Evolutionary conservation across 2,888 invertebrate species (phyloP), one percentile per base, ranked within the genome.

Genomic region (Agonopterix heracliana): DNA sequence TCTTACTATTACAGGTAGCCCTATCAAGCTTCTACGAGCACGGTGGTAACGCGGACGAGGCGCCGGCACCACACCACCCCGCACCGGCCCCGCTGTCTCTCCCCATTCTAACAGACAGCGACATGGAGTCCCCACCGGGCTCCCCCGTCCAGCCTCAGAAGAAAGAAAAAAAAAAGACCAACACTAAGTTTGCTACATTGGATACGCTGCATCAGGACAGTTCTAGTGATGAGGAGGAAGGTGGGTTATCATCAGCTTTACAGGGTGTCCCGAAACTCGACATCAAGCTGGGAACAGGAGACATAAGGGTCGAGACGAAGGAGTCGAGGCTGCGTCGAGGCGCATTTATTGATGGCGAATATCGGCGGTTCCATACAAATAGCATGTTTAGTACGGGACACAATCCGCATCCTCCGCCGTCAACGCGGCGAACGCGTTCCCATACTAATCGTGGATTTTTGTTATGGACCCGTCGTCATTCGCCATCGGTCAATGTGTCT

Each of bases 21-120:
- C 78, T 96, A 59, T 93, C 94, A 11, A 93, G 94, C 73, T 96
- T 95, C 74, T 95, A 93, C 69, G 94, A 94, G 66, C 91, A 92
- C 65, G 93, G 92, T 49, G 91, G 90, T 2, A 91, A 92, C 45
- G 76, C 84, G 44, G 90, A 90, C 51, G 69, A 89, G 55, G 62
- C 81, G 34, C 68, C 85, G 38, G 49, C 71, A 1, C 66, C 70
- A n/a, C 72, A 78, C 5, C 5, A 3, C 8, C 59, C 72, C 1
- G 65, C 64, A 1, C 56, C 59, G n/a, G 63, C 72, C 53, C 66
- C 66, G n/a, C 69, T 69, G 5, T 57, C 75, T 0, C 51, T 75
- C 40, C 78, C 68, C 46, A 71, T 69, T 9, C 67, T 81, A 51
- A 81, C 79, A 34, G 86, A 84, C 49, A 86, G 82, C 55, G 88